Base-by-base conservation (phyloP, 2,888 invertebrate species). In the Phasia obesa region DNA sequence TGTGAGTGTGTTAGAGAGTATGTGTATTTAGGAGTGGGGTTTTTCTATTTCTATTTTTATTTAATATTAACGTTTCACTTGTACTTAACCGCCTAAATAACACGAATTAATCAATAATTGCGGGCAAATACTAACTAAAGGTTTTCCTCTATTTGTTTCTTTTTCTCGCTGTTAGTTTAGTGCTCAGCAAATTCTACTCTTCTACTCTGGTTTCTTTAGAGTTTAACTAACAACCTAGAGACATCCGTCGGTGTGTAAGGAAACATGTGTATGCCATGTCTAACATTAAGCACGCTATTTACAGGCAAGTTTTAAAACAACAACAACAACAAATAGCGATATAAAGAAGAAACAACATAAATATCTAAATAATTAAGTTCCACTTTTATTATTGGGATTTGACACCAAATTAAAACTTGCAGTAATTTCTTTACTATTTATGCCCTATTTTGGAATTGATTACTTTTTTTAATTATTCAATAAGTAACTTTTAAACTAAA, bases 81-180 rank as follows among this genome's bases (percentile, higher is more conserved):
- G 27, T 31, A 31, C 60, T 70, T 64, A 65, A 75, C 27, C 38
- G 47, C 17, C 51, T 65, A 27, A 81, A 76, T 53, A 71, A 65
- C 21, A 77, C 55, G 23, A 74, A 60, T 67, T 71, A 83, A 83
- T 83, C 83, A 76, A 83, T 83, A 83, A 83, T 70, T 79, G 75
- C 70, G 70, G 69, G 65, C 70, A 78, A 83, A 51, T 38, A 35
- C 55, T 25, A 62, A 62, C 19, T 42, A 42, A 27, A 21, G 19
- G 9, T 21, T 60, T 51, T 31, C 15, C 2, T 27, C 31, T n/a
- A n/a, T n/a, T 19, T 60, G 11, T 27, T 35, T 21, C 38, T 17
- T 57, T 38, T 25, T 47, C 2, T 65, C 35, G 17, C 23, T 44
- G 17, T 51, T 44, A 11, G 25, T 42, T 35, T 49, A 31, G 42